phyloP scores from a whole-genome alignment of 2,113 vertebrate species.

The Numida meleagris region DNA sequence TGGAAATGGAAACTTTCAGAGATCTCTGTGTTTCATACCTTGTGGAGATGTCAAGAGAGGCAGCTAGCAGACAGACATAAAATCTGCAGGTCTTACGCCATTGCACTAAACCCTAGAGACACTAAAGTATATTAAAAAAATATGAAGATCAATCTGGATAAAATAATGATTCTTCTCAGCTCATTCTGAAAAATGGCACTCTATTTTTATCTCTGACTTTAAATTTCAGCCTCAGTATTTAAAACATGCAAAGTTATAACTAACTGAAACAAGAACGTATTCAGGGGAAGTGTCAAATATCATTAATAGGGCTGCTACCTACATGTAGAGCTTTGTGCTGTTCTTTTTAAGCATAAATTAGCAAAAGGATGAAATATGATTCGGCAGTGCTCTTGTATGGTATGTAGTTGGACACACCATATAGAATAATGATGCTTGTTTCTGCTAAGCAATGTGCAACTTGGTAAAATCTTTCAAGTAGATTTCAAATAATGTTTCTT shows the following conservation, averaged over 20 bases:
- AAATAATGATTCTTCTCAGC: neutral
- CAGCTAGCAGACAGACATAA: neutral
- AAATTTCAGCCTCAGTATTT: neutral
- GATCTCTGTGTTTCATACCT: neutral
- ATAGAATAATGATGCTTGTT: neutral
- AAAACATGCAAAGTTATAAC: neutral
- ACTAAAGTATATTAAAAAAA: neutral
- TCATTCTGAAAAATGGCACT: neutral
- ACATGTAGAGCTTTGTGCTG: neutral
- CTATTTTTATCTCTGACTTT: slow-evolving; percentile 5
- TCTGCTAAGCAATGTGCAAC: neutral
- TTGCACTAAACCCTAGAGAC: neutral
- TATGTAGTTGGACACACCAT: neutral
- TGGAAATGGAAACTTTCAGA: neutral
- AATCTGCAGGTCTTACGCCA: neutral
- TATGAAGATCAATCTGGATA: neutral
- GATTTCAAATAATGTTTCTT: neutral
- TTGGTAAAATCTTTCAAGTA: neutral
- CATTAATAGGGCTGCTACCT: neutral
- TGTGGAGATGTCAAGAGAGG: neutral
- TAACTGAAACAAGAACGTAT: neutral
- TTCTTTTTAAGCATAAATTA: neutral
- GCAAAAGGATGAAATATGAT: neutral
- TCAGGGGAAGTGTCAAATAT: neutral
- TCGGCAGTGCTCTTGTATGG: neutral